These are phyloP conservation scores for Pheosia gnoma DNA, from an alignment of 2,888 invertebrate genomes.

Conservation along the genomic window DNA sequence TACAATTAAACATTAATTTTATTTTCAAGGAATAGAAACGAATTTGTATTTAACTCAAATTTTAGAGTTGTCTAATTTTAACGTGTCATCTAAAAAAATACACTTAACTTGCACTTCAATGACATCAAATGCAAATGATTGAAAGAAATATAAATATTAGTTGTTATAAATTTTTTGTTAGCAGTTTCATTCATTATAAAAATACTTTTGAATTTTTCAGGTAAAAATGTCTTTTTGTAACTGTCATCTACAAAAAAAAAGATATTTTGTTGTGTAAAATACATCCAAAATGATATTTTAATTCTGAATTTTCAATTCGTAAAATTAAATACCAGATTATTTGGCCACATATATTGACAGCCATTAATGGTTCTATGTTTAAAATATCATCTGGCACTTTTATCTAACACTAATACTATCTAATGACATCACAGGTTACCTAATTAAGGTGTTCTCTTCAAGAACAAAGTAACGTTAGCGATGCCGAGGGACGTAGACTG, in stretches of 20 bases:
- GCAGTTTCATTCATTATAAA: background rate
- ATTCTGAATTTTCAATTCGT: background rate
- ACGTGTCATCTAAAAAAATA: too few species aligned
- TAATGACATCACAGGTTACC: constrained; percentile 60
- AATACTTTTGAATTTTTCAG: background rate
- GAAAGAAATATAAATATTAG: too few species aligned
- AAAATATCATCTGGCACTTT: constrained; percentile 71
- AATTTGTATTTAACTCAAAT: background rate
- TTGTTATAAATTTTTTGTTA: background rate
- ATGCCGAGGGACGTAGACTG: constrained; percentile 65
- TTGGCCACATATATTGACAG: constrained; percentile 6
- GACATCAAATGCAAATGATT: too few species aligned
- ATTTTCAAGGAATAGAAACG: background rate
- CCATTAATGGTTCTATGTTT: constrained; percentile 24
- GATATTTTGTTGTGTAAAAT: background rate
- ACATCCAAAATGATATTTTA: background rate
- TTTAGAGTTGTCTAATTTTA: too few species aligned
- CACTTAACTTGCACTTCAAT: too few species aligned
- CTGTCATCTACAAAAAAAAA: background rate
- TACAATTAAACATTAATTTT: background rate
- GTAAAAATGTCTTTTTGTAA: background rate
- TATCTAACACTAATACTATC: constrained; percentile 61
- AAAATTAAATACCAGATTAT: background rate
- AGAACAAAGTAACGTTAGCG: constrained; percentile 48
- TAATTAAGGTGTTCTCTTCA: constrained; percentile 16